phyloP scores from a whole-genome alignment of 2,888 invertebrate species.

The Spodoptera littoralis region DNA sequence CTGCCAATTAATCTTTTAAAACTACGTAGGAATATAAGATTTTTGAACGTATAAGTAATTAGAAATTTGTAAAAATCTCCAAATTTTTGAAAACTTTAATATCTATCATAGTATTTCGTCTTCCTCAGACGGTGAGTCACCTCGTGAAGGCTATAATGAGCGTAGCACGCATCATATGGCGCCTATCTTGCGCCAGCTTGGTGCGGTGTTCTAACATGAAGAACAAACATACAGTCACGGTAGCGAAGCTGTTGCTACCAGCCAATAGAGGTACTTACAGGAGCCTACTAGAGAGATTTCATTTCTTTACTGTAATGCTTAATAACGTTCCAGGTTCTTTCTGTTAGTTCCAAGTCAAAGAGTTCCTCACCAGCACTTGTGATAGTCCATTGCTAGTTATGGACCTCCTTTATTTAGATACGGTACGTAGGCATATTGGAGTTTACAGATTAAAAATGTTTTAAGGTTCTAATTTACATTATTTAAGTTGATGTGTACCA shows the following conservation, averaged over 20 bases:
- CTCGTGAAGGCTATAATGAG: conserved; percentile 35
- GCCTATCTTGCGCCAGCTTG: conserved; percentile 46
- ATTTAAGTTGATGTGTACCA: too few species aligned
- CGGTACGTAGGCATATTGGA: too few species aligned
- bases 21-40: too few species aligned
- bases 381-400: too few species aligned
- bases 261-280: background rate
- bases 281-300: background rate
- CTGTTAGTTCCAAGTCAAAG: too few species aligned
- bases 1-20: too few species aligned
- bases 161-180: conserved; percentile 42
- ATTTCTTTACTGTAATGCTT: conserved; percentile 2
- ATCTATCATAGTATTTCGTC: background rate
- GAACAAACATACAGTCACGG: conserved; percentile 69
- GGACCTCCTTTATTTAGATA: too few species aligned
- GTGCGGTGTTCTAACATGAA: conserved; percentile 48
- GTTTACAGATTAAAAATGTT: too few species aligned
- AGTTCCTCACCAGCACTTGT: too few species aligned
- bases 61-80: background rate
- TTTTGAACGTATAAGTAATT: too few species aligned
- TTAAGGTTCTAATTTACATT: too few species aligned
- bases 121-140: conserved; percentile 28
- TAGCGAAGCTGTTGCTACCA: conserved; percentile 50
- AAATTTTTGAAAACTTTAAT: background rate
- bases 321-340: too few species aligned